Conservation (phyloP, 2,113 vertebrate species). For the Takifugu bimaculatus region DNA sequence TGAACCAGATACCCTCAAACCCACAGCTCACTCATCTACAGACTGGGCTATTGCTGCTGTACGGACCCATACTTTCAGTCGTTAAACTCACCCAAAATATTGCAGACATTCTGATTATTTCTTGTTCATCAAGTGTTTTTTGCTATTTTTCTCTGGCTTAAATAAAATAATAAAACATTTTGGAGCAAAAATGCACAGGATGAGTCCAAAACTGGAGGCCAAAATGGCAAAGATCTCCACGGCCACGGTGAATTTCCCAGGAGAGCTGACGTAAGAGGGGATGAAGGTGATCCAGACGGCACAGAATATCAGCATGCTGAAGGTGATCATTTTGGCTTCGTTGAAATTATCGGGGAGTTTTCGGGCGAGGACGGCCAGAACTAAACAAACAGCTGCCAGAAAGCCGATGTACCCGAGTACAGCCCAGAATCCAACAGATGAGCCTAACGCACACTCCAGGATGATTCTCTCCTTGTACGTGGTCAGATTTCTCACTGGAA, state of each 20-base stretch:
- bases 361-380: conserved; percentile 14
- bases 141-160: conserved; percentile 71
- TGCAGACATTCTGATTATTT: conserved; percentile 22
- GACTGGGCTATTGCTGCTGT: no score
- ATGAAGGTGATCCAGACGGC: conserved; percentile 76
- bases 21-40: no score
- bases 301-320: conserved; percentile 78
- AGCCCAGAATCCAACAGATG: conserved; percentile 64
- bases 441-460: conserved; percentile 66
- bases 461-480: conserved; percentile 65
- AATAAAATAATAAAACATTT: conserved; percentile 74
- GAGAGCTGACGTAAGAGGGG: conserved; percentile 74
- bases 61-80: no score
- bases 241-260: conserved; percentile 70
- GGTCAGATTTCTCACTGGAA: conserved; percentile 58
- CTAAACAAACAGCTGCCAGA: conserved; percentile 45
- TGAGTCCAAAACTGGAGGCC: conserved; percentile 70
- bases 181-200: conserved; percentile 68
- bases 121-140: conserved; percentile 59
- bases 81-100: not conserved
- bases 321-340: conserved; percentile 75
- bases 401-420: conserved; percentile 68
- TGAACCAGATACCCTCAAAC: no score
- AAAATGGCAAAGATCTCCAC: conserved; percentile 75
- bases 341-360: conserved; percentile 35